phyloP scores from a whole-genome alignment of 2,888 invertebrate genomes.

The Melangyna quadrimaculata region DNA sequence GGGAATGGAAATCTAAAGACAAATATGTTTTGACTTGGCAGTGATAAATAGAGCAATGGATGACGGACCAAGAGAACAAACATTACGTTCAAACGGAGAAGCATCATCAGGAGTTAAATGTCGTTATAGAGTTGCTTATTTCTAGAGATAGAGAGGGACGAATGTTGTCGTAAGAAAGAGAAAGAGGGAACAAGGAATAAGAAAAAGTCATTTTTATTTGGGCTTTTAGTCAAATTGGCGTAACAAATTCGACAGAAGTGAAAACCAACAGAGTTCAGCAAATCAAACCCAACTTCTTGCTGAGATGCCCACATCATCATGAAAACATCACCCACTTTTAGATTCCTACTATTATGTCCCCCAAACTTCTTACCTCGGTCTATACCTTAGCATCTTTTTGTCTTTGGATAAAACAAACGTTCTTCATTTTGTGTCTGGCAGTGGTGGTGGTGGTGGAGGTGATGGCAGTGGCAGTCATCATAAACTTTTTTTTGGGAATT shows the following conservation, averaged over 20 bases:
- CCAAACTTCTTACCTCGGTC: background rate
- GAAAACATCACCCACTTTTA: conserved; percentile 2
- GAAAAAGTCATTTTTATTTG: conserved; percentile 46
- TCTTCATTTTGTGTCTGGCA: background rate
- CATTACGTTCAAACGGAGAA: background rate
- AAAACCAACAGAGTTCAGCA: conserved; percentile 42
- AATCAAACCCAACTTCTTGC: conserved; percentile 25
- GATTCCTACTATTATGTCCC: background rate
- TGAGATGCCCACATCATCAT: conserved; percentile 19
- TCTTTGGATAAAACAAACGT: background rate
- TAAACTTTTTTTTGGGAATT: conserved; percentile 30
- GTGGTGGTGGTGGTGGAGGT: background rate
- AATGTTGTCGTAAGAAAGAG: background rate
- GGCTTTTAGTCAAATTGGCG: conserved; percentile 71
- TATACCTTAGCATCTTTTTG: background rate
- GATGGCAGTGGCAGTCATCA: conserved; percentile 1
- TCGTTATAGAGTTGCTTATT: background rate
- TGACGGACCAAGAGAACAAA: background rate
- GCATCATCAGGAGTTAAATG: background rate
- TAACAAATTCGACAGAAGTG: conserved; percentile 66
- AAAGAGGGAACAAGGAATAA: background rate
- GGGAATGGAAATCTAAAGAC: background rate
- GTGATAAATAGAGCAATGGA: background rate
- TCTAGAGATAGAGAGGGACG: background rate
- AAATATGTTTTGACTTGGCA: conserved; percentile 17